Evolutionary conservation across 2,797 vertebrate genomes (phyloP).

Genomic region (Rhinichthys osculus): DNA sequence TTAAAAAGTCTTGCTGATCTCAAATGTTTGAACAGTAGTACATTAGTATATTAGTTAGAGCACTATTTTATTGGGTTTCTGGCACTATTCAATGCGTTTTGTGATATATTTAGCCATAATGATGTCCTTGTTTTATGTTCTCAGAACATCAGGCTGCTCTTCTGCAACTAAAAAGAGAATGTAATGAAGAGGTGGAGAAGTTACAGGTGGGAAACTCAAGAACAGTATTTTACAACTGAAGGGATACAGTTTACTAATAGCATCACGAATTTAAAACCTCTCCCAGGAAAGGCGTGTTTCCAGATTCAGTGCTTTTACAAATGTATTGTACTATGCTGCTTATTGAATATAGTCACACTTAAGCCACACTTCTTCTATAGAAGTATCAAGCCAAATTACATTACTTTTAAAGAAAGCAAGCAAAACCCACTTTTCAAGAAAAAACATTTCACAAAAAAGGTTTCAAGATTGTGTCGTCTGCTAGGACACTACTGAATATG

Average conservation of each 20-base stretch:
- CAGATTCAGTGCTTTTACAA: background rate
- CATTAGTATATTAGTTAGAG: background rate
- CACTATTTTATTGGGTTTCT: background rate
- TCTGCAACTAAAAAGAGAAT: conserved; percentile 93
- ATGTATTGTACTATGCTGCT: background rate
- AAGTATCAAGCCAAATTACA: background rate
- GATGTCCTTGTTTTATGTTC: conserved; percentile 14
- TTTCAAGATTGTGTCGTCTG: background rate
- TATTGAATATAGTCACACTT: background rate
- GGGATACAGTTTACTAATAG: background rate
- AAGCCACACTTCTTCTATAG: background rate
- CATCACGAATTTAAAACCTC: background rate
- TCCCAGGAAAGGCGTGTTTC: background rate
- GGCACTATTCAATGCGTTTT: background rate
- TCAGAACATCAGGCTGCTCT: conserved; percentile 95
- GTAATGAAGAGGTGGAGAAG: conserved; percentile 91
- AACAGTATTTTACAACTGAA: background rate
- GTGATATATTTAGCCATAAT: background rate
- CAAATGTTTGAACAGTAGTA: background rate
- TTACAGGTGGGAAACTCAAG: conserved; percentile 80
- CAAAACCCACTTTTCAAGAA: background rate
- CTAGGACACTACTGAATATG: background rate
- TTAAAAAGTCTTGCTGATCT: background rate
- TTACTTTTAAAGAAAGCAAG: background rate
- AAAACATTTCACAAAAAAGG: no score